Evolutionary conservation across 2,888 invertebrate genomes (phyloP).

Genomic region (Scaeva pyrastri): DNA sequence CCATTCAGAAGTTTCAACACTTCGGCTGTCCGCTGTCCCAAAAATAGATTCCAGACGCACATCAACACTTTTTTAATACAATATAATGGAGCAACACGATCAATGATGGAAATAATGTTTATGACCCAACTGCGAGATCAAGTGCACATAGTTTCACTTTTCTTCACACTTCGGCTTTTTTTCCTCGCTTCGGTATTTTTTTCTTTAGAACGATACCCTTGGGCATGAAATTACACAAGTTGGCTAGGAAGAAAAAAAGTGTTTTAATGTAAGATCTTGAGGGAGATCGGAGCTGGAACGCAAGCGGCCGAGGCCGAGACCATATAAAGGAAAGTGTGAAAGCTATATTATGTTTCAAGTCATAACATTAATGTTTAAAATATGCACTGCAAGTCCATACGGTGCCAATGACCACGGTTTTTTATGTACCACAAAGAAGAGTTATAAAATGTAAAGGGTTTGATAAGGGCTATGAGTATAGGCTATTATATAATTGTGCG

Average conservation of each 20-base stretch:
- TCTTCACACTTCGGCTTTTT: constrained; percentile 53
- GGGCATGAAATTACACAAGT: constrained; percentile 9
- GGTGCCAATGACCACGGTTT: constrained; percentile 37
- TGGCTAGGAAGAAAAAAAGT: background rate
- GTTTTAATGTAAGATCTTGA: constrained; percentile 3
- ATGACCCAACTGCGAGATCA: constrained; percentile 60
- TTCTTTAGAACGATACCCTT: constrained; percentile 51
- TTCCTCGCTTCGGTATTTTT: constrained; percentile 13
- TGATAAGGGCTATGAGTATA: background rate
- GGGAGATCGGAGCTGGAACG: background rate
- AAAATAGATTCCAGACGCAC: constrained; percentile 55
- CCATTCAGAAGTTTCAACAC: constrained; percentile 34
- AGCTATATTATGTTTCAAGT: constrained; percentile 64
- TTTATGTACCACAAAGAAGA: constrained; percentile 1
- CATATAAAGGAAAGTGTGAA: constrained; percentile 60
- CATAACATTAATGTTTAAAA: constrained; percentile 36
- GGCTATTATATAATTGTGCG: background rate
- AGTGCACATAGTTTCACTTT: constrained; percentile 69
- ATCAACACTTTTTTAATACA: background rate
- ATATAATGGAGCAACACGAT: constrained; percentile 53
- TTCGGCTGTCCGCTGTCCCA: background rate
- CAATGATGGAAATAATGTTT: constrained; percentile 61
- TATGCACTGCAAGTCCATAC: constrained; percentile 25
- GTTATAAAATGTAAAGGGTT: background rate
- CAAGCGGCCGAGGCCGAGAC: background rate